phyloP scores from a whole-genome alignment of 2,888 invertebrate genomes.

The Lasioglossum pauxillum region DNA sequence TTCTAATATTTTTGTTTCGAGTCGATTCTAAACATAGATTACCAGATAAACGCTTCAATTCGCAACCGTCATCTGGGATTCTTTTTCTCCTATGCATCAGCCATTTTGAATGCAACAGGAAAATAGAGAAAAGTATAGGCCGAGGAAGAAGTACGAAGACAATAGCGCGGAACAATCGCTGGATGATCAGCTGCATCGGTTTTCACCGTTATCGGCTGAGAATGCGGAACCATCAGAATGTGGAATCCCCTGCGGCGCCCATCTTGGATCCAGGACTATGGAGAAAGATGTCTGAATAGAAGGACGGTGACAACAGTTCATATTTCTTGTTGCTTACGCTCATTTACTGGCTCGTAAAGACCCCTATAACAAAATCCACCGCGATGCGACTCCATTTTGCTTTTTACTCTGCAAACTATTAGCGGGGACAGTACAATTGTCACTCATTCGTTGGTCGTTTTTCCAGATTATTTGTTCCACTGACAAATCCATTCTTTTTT shows the following conservation, averaged over 20 bases:
- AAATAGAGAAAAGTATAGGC: background rate
- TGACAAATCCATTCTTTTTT: background rate
- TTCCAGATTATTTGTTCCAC: background rate
- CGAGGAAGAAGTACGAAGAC: background rate
- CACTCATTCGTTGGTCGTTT: background rate
- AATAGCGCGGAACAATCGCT: background rate
- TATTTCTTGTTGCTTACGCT: background rate
- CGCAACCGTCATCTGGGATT: background rate
- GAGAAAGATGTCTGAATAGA: background rate
- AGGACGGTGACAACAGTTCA: background rate
- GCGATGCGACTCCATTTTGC: background rate
- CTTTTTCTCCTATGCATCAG: background rate
- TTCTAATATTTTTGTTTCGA: background rate
- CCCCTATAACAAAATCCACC: background rate
- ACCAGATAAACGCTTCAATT: background rate
- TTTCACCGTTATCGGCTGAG: conserved; percentile 4
- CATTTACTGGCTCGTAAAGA: background rate
- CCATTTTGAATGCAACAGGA: background rate
- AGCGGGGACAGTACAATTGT: background rate
- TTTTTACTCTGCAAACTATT: background rate
- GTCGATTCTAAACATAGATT: background rate
- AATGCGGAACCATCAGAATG: conserved; percentile 4
- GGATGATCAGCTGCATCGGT: conserved; percentile 8
- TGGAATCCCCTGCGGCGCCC: background rate
- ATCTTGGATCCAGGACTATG: background rate